Evolutionary conservation across 2,888 invertebrate species (phyloP).

Genomic region (Synergus itoensis): DNA sequence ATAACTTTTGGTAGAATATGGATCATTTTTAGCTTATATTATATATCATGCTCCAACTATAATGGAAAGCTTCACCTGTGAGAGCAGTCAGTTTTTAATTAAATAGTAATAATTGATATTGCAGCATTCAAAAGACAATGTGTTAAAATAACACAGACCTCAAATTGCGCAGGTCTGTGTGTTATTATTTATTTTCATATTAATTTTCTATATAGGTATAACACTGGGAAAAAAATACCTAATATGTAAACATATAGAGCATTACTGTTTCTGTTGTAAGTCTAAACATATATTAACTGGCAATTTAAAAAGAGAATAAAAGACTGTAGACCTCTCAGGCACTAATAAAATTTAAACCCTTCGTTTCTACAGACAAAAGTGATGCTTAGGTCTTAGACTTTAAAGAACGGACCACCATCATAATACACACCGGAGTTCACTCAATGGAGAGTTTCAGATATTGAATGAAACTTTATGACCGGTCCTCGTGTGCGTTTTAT

Average conservation of each 20-base stretch:
- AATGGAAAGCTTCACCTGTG: too few relatives aligned
- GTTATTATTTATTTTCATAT: too few relatives aligned
- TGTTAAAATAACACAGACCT: too few relatives aligned
- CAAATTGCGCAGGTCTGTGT: too few relatives aligned
- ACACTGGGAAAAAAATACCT: too few relatives aligned
- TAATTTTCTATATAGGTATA: too few relatives aligned
- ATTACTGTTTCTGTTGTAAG: constrained; percentile 5
- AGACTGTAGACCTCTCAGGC: neutral
- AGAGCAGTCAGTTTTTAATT: too few relatives aligned
- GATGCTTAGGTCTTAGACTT: neutral
- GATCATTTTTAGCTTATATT: too few relatives aligned
- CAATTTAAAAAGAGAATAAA: constrained; percentile 15
- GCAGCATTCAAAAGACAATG: too few relatives aligned
- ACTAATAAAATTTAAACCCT: neutral
- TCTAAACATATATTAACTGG: constrained; percentile 19
- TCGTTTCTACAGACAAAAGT: constrained; percentile 16
- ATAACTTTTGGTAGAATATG: too few relatives aligned
- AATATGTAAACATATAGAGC: constrained; percentile 18
- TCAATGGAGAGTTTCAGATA: constrained; percentile 61
- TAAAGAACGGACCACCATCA: constrained; percentile 58
- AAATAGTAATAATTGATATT: too few relatives aligned
- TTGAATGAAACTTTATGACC: constrained; percentile 75
- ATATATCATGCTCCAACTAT: too few relatives aligned
- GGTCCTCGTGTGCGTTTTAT: constrained; percentile 61
- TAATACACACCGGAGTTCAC: constrained; percentile 55